Evolutionary conservation across 2,888 invertebrate species (phyloP), one percentile per base, ranked within the genome.

Genomic region (Thera obeliscata): DNA sequence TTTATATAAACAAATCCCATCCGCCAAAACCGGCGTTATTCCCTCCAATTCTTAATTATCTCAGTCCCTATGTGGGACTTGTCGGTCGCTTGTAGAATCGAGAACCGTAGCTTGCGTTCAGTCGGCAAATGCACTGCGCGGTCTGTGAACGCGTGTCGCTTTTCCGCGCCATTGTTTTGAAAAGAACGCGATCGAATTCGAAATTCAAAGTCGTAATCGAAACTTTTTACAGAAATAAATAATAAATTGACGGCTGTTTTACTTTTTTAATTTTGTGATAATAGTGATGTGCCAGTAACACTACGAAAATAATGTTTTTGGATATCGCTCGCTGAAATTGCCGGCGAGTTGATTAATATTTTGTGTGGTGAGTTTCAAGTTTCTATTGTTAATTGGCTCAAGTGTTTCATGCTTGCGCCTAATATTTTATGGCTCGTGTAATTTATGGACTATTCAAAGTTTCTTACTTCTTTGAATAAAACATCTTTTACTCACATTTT

Each of bases 81-180:
- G 70, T 61, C 71, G 62, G 72, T 72, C 71, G 65, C 71, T 65
- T 52, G 66, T 64, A 60, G 69, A 64, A 59, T 63, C 62, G 63
- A 43, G 58, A 58, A 61, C 57, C 61, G 76, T 63, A 64, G 12
- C 49, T 49, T 59, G 50, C 61, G 61, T 67, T 78, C 84, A 88
- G 88, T 88, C 79, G 73, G 70, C 79, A 75, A 79, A 76, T 82
- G 85, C 78, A 83, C 78, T 68, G 78, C 84, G 82, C 76, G 82
- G 76, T 71, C 63, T 54, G 60, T 73, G 80, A 79, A 86, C 88
- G 87, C 78, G 71, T 69, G 74, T 74, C 35, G 64, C 41, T 64
- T 77, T 76, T 78, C 80, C 82, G 83, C 84, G 78, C 67, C 70
- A 74, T 78, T 79, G 71, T 77, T 80, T 75, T 72, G 74, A 66